Evolutionary conservation across 2,113 vertebrate genomes (phyloP).

Genomic region (Eudyptes chrysolophus): DNA sequence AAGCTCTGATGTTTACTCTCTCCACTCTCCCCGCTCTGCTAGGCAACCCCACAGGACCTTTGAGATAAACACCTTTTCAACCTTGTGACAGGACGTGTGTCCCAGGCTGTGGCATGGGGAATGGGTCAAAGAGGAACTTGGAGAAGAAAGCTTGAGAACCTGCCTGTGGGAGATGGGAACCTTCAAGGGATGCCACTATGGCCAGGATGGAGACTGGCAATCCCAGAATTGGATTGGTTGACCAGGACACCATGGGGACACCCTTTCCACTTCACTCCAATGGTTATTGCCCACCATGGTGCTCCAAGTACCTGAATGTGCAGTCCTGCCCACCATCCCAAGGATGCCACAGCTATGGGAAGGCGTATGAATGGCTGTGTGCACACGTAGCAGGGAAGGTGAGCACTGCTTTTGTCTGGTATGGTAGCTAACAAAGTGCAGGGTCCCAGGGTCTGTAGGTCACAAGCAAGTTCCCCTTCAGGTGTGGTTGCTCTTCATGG

Average conservation of each 20-base stretch:
- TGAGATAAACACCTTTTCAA: neutral
- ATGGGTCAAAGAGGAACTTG: neutral
- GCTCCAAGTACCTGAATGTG: neutral
- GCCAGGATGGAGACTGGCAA: neutral
- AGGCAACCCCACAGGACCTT: neutral
- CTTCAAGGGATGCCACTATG: neutral
- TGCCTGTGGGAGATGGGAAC: neutral
- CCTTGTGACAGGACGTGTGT: neutral
- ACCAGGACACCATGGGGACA: neutral
- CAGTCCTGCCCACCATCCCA: neutral
- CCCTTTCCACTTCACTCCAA: neutral
- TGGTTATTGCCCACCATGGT: neutral
- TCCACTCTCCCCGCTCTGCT: neutral
- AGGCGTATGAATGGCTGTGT: neutral
- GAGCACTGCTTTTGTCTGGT: neutral
- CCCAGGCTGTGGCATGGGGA: neutral
- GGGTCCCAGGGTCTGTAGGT: neutral
- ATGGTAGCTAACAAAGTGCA: neutral
- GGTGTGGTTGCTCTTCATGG: neutral
- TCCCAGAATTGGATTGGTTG: neutral
- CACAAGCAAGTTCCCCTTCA: neutral
- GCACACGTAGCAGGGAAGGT: neutral
- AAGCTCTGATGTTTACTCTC: neutral
- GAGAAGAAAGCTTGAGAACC: neutral
- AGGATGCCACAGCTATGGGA: neutral